Evolutionary conservation across 2,797 vertebrate genomes (phyloP).

Genomic region (Rhabdophis nuchalis): DNA sequence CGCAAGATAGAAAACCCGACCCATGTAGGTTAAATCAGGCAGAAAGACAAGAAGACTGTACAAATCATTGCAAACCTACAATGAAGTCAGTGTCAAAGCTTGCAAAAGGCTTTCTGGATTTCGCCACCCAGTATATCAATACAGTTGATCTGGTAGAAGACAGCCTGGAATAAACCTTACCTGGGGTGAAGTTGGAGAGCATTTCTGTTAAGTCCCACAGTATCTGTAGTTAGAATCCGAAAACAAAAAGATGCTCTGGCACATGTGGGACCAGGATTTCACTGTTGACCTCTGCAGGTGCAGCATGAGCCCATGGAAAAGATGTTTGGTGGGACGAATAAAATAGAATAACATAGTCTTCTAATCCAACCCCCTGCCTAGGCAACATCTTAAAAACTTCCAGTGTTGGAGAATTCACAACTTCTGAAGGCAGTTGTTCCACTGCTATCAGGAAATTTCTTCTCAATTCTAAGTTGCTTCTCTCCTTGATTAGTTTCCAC

Average conservation of each 20-base stretch:
- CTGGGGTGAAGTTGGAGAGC: background rate
- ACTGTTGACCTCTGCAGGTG: background rate
- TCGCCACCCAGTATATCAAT: background rate
- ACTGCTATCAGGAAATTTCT: too few relatives aligned
- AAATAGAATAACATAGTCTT: too few relatives aligned
- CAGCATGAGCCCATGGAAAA: background rate
- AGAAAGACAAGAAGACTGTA: background rate
- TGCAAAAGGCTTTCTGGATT: background rate
- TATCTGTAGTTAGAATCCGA: background rate
- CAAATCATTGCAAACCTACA: background rate
- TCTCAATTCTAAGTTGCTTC: too few relatives aligned
- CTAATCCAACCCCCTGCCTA: too few relatives aligned
- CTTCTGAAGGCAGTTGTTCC: too few relatives aligned
- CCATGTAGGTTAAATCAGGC: background rate
- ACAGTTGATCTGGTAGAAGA: background rate
- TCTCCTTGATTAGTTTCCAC: too few relatives aligned
- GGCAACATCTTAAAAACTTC: too few relatives aligned
- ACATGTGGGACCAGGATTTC: background rate
- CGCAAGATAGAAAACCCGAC: background rate
- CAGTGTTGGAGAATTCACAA: too few relatives aligned
- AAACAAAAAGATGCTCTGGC: background rate
- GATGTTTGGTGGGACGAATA: background rate
- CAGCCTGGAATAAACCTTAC: background rate
- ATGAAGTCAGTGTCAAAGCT: background rate
- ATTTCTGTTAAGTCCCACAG: background rate